phyloP scores from a whole-genome alignment of 2,888 invertebrate genomes.

The Agrochola circellaris region DNA sequence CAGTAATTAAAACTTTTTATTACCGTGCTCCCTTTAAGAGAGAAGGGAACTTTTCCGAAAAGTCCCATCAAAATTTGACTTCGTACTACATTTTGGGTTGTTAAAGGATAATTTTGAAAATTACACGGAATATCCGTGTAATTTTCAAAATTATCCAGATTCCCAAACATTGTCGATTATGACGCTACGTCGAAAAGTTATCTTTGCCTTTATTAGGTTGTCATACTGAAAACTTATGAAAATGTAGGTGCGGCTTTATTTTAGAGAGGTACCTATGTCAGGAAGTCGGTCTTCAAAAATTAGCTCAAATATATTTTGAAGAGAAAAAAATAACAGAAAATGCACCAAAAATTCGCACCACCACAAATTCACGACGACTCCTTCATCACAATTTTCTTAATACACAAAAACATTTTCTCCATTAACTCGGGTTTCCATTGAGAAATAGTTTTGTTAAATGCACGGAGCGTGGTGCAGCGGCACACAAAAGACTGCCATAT shows the following conservation, averaged over 20 bases:
- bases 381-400: constrained; percentile 27
- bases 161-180: constrained; percentile 3
- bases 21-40: constrained; percentile 45
- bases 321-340: neutral
- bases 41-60: constrained; percentile 43
- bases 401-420: constrained; percentile 39
- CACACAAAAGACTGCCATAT: constrained; percentile 67
- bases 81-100: constrained; percentile 42
- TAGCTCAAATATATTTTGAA: neutral
- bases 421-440: constrained; percentile 35
- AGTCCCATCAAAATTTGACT: constrained; percentile 54
- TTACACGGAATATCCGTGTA: constrained; percentile 20
- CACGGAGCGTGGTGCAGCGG: constrained; percentile 48
- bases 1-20: constrained; percentile 69
- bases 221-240: too few species aligned
- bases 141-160: too few species aligned
- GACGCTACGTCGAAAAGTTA: neutral
- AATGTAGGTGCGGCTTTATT: neutral
- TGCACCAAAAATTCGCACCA: neutral
- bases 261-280: too few species aligned
- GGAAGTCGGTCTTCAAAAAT: neutral
- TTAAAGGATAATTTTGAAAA: constrained; percentile 49
- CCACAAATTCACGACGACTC: constrained; percentile 5
- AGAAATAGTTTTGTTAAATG: constrained; percentile 43
- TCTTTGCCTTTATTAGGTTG: neutral